Evolutionary conservation across 2,797 vertebrate genomes (phyloP), one percentile per base, ranked within the genome.

Genomic region (Pipistrellus pipistrellus): DNA sequence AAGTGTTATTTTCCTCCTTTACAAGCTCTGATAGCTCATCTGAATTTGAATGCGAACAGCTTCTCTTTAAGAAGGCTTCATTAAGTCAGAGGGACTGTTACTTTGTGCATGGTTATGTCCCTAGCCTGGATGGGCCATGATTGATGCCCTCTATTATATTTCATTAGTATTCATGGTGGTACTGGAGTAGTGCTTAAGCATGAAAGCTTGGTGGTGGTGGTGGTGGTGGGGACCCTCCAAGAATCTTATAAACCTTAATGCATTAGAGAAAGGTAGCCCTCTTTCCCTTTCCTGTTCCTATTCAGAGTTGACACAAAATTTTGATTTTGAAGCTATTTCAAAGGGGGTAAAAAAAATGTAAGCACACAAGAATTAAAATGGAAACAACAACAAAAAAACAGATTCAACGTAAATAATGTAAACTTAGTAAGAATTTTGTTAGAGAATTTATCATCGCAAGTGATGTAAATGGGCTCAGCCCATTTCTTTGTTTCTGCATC

Each of bases 21-120:
- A 83, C 17, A 53, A 35, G 3, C 17, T 92, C 41, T 88, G 23
- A 15, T 41, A 48, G n/a, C n/a, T 48, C 55, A 30, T 25, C 66
- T 93, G 88, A 94, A 80, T 76, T 93, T 90, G 83, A 96, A 97
- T 38, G 11, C 35, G 46, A 86, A 57, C 3, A 64, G 18, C 57
- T 95, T 96, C 81, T 85, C 80, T 88, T 85, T 30, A 68, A 88
- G 88, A 93, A 12, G 12, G 0, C 68, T 93, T 95, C 73, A 96
- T 93, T 96, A 95, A 96, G 77, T 46, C 6, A 80, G 51, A 77
- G 23, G 62, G 69, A 48, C 55, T 41, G 20, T 77, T 84, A 32
- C n/a, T 96, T 77, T 57, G 35, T 46, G 51, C 46, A 64, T 89
- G 73, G 21, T 57, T 71, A 44, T 80, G 64, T 96, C 21, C 41